Evolutionary conservation across 2,888 invertebrate species (phyloP), one percentile per base, ranked within the genome.

Genomic region (Macaria notata): DNA sequence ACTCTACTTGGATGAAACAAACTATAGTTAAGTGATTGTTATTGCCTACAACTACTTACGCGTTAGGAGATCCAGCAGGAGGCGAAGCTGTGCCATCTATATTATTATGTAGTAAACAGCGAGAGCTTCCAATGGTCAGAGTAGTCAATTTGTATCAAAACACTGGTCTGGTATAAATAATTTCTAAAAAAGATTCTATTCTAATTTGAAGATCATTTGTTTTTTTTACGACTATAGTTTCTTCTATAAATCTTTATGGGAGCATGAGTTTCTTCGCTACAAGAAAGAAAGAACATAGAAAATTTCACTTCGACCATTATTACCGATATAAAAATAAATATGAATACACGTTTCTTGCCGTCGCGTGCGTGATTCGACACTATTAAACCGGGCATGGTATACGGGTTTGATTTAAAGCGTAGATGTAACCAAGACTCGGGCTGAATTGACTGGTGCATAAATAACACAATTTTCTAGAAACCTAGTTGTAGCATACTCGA

Each of bases 21-120:
- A 36, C 33, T 36, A 4, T 33, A 42, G 60, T 64, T 61, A 69
- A n/a, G 41, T 49, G 7, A 41, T 49, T n/a, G 41, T 9, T 43
- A 49, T 1, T 36, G 33, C 3, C 58, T 63, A 63, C 39, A 44
- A 59, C 61, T 69, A 71, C 65, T 68, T 64, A 68, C 68, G 31
- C 51, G 56, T 68, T 65, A 69, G 62, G 39, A 44, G 65, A 44
- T 59, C 56, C 62, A 62, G 54, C 47, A 31, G 56, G 9, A 48
- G 57, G 53, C 55, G 60, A 67, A 65, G 67, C 67, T 63, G 38
- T 53, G 43, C 54, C 63, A 59, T 5, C n/a, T 41, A n/a, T 8
- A 4, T 8, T 39, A 43, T 36, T 50, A 50, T 50, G 29, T 47
- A 54, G 33, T 31, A 43, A 44, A 61, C 56, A 59, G 50, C 53